Evolutionary conservation across 2,888 invertebrate species (phyloP), one percentile per base, ranked within the genome.

Genomic region (Thysanoteuthis rhombus): DNA sequence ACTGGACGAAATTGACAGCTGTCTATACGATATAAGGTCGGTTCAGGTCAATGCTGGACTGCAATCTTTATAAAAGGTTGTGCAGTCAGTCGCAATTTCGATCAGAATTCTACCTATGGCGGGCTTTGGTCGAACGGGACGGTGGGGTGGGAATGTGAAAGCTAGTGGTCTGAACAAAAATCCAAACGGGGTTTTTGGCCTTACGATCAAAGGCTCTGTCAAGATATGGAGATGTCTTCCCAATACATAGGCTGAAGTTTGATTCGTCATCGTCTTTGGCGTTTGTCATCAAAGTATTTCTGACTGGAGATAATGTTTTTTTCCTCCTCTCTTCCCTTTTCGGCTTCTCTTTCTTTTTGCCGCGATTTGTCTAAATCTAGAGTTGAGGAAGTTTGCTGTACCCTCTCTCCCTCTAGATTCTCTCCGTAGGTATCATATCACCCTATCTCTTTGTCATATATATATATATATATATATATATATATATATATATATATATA

Each of bases 1-100:
- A 75, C 16, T 75, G 75, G 75, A 12, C 75, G n/a, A n/a, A 75
- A n/a, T 75, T 75, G 75, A 75, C 75, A 75, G 75, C 75, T 75
- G 75, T 75, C 75, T 75, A 75, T 75, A 75, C 75, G 75, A 75
- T 75, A 75, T 75, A 75, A 16, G 75, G n/a, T n/a, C 75, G 75
- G 75, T 75, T 36, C 75, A 19, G 75, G 75, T 16, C 75, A 75
- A 75, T 75, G 75, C n/a, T 16, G 75, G 36, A n/a, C 75, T 75
- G 75, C 75, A 75, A 75, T 75, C 75, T 75, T 75, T n/a, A 75
- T 75, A 75, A 75, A 75, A 75, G 75, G 75, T 75, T 75, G 75
- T 19, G 10, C 75, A 75, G 75, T 75, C 75, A 36, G n/a, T 75
- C 16, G 75, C 75, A 75, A 75, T 75, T 75, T 75, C 75, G n/a